A percentile compares a stretch with the other conserved stretches of the same genome.
Conservation (phyloP, 2,888 invertebrate species). For the Philopedon plagiatum region DNA sequence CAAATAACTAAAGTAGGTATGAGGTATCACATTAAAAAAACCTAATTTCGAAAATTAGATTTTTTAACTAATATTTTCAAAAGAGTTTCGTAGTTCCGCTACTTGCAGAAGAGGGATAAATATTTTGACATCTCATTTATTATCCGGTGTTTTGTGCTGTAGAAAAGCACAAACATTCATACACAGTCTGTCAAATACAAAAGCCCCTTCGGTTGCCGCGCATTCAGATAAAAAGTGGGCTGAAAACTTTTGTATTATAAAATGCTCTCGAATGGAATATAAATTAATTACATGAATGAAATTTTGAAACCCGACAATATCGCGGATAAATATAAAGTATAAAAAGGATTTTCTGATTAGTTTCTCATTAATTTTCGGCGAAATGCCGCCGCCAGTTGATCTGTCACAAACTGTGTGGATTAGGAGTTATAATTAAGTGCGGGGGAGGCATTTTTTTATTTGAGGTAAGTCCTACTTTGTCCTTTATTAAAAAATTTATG, state of each 20-base stretch:
- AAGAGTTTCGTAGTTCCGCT: too few relatives aligned
- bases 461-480: neutral
- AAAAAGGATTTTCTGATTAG: conserved; percentile 7
- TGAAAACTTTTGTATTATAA: neutral
- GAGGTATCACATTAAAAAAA: too few relatives aligned
- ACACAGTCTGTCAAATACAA: too few relatives aligned
- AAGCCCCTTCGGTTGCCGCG: too few relatives aligned
- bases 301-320: too few relatives aligned
- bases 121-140: too few relatives aligned
- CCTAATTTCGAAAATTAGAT: too few relatives aligned
- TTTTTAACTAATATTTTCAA: too few relatives aligned
- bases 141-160: too few relatives aligned
- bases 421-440: neutral
- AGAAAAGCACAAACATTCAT: too few relatives aligned
- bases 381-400: neutral
- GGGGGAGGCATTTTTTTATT: neutral
- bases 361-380: neutral
- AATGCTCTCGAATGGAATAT: neutral
- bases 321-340: neutral
- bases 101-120: too few relatives aligned
- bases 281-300: neutral
- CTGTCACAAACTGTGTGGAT: neutral
- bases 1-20: too few relatives aligned
- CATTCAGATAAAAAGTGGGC: neutral
- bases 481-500: neutral